Conservation (phyloP, 2,113 vertebrate genomes). For the Rhegmatorhina hoffmannsi region DNA sequence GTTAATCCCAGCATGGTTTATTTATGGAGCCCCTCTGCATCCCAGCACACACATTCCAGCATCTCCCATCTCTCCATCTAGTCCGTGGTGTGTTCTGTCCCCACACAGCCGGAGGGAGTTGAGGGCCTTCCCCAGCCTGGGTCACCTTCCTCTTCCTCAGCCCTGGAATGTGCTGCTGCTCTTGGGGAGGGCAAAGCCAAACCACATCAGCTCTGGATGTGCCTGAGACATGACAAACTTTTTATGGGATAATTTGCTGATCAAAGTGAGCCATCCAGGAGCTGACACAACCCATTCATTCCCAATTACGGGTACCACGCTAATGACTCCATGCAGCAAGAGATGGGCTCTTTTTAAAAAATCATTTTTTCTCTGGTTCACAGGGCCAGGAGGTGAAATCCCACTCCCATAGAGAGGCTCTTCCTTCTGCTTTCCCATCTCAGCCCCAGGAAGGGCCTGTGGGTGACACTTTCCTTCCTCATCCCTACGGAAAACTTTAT, state of each 20-base stretch:
- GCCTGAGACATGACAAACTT: background rate
- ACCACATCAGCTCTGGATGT: background rate
- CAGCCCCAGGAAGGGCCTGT: background rate
- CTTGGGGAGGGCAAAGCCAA: background rate
- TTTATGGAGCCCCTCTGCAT: background rate
- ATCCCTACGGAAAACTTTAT: background rate
- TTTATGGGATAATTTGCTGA: slow-evolving; percentile 20
- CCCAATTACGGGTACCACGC: background rate
- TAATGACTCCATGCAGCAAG: background rate
- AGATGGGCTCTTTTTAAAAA: background rate
- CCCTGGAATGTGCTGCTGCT: background rate
- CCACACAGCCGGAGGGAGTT: fast-evolving
- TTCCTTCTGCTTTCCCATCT: background rate
- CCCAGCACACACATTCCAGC: background rate
- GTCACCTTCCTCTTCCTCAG: background rate
- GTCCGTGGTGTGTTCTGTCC: background rate
- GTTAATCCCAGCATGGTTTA: background rate
- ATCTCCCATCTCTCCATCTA: background rate
- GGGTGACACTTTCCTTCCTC: background rate
- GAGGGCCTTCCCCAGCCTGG: background rate
- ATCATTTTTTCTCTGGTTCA: background rate
- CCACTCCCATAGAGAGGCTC: fast-evolving
- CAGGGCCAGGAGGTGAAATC: background rate
- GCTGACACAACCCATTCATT: slow-evolving; percentile 11
- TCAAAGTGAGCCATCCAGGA: background rate